Evolutionary conservation across 2,888 invertebrate species (phyloP).

Genomic region (Hydrotaea diabolus): DNA sequence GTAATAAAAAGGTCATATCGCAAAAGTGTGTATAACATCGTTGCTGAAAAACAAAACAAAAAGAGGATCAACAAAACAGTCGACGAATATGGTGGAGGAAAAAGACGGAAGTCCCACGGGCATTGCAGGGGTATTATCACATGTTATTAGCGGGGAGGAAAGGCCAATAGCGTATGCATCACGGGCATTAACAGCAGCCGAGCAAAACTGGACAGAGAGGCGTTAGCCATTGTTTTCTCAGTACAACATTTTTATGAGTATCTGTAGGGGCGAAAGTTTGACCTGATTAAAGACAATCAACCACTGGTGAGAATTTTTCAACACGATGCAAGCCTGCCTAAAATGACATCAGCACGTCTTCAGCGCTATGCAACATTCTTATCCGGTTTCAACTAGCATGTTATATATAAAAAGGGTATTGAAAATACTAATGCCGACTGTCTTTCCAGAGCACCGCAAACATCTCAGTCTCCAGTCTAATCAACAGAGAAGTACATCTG

Average conservation of each 20-base stretch:
- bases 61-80: slow-evolving; percentile 52
- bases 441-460: slow-evolving; percentile 56
- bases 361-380: too few species aligned
- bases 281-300: slow-evolving; percentile 59
- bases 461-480: too few species aligned
- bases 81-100: slow-evolving; percentile 1
- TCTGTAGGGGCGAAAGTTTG: slow-evolving; percentile 43
- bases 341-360: too few species aligned
- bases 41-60: slow-evolving; percentile 43
- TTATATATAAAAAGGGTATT: slow-evolving; percentile 42
- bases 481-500: slow-evolving; percentile 38
- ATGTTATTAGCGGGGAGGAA: too few species aligned
- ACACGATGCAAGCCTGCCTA: too few species aligned
- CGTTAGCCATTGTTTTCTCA: neutral
- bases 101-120: neutral
- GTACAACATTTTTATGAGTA: too few species aligned
- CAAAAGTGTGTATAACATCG: slow-evolving; percentile 44
- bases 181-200: slow-evolving; percentile 51
- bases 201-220: slow-evolving; percentile 40
- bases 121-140: too few species aligned
- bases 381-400: neutral
- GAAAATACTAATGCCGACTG: slow-evolving; percentile 60
- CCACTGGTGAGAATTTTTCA: slow-evolving; percentile 53
- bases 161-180: too few species aligned
- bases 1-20: slow-evolving; percentile 2